Base-by-base conservation (phyloP, 2,113 vertebrate genomes). In the Danionella cerebrum region DNA sequence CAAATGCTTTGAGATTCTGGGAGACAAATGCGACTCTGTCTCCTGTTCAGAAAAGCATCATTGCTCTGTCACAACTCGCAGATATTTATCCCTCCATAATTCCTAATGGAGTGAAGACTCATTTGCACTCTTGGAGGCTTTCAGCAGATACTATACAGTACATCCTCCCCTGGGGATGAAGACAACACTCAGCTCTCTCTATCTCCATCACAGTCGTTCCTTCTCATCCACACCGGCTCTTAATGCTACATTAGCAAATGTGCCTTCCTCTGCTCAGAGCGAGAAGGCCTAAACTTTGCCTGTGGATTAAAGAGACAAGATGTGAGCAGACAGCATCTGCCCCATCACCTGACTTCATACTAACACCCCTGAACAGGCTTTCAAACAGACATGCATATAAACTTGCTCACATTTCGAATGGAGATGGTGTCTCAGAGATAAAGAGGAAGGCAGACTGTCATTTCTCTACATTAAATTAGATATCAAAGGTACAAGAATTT, bases 61-160 rank as follows among this genome's bases (percentile, higher is more conserved):
- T 59, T 76, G 27, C 14, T 25, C 70, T 67, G 58, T 70, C 69
- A 70, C 36, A 73, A 53, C 75, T 70, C 76, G 71, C 53, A 77
- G 59, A 55, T 58, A 59, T 69, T 69, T 80, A 62, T 77, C 70
- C 66, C 57, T 67, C 65, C 38, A 51, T 69, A 66, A 59, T 58
- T 44, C 27, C 25, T 64, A 48, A 48, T 16, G 12, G 29, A 64
- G 59, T 64, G 29, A 14, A 64, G 44, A 64, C 44, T 64, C 18
- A 48, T 60, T 63, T 47, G 59, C 41, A 48, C 29, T 24, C 42
- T 63, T 36, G 25, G 29, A 48, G 24, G 59, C 29, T 64, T 35
- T 48, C 44, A 47, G 44, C 60, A 64, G 42, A 48, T 36, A n/a
- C n/a, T n/a, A n/a, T n/a, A n/a, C n/a, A n/a, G n/a, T n/a, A 64